These are phyloP conservation scores for Grammomys dolichurus DNA, from an alignment of 2,113 vertebrate species.

Conservation along the genomic window DNA sequence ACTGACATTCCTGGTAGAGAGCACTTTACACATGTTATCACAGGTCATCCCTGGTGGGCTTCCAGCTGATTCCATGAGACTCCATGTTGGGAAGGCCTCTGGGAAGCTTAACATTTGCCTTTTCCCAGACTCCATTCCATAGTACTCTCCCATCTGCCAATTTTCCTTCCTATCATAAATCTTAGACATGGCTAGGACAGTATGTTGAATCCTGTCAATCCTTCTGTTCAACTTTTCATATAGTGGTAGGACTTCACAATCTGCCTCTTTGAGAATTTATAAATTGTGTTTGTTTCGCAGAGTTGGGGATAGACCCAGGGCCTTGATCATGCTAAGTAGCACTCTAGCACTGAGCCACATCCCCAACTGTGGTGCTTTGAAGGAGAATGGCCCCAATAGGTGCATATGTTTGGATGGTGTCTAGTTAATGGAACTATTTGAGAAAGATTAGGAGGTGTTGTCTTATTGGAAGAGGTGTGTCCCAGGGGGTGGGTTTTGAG, in stretches of 20 bases:
- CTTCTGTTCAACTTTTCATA: neutral
- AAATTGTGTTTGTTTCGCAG: neutral
- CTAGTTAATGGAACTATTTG: neutral
- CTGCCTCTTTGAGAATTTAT: neutral
- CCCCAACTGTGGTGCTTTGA: neutral
- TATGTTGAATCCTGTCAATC: neutral
- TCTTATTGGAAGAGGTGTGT: neutral
- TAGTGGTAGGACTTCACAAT: neutral
- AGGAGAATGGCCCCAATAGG: neutral
- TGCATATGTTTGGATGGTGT: neutral
- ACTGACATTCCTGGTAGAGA: neutral
- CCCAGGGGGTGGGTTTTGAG: neutral
- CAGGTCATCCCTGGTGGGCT: neutral
- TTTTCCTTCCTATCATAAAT: neutral
- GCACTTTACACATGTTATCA: neutral
- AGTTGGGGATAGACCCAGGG: neutral
- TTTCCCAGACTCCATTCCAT: neutral
- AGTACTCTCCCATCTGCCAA: neutral
- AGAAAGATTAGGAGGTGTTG: neutral
- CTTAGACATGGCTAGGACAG: neutral
- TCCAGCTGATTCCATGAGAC: neutral
- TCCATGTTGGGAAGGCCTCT: neutral
- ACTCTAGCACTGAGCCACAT: neutral
- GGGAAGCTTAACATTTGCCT: neutral
- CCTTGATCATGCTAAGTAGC: neutral